These are phyloP conservation scores for Periparus ater DNA, from an alignment of 2,797 vertebrate genomes.

Conservation along the genomic window DNA sequence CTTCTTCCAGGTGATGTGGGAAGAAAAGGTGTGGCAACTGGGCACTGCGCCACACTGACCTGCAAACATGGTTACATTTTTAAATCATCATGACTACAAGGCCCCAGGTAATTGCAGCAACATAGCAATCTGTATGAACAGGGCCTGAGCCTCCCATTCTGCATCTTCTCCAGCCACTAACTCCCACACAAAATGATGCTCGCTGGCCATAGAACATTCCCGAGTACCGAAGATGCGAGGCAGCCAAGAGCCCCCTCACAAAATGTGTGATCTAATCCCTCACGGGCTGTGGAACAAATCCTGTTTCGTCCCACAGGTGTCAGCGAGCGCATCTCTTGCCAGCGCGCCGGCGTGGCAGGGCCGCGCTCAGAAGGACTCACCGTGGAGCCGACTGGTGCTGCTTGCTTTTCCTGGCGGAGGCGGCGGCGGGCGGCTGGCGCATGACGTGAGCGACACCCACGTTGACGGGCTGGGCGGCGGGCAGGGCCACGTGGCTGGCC, in stretches of 20 bases:
- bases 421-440: conserved; percentile 89
- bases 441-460: conserved; percentile 98
- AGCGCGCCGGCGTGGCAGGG: rapidly evolving
- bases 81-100: neutral
- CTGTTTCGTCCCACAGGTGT: rapidly evolving
- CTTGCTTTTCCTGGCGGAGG: conserved; percentile 90
- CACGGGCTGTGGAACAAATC: rapidly evolving
- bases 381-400: conserved; percentile 91
- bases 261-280: rapidly evolving
- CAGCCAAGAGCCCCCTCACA: neutral
- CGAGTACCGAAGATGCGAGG: neutral
- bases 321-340: rapidly evolving
- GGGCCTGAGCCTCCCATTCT: neutral
- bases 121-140: neutral
- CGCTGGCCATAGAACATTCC: neutral
- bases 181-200: neutral
- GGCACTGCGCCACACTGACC: rapidly evolving
- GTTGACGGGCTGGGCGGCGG: conserved; percentile 92
- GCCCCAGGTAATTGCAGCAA: neutral
- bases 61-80: neutral
- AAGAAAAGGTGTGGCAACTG: neutral
- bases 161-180: neutral
- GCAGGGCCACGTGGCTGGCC: conserved; percentile 91
- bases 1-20: neutral
- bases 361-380: conserved; percentile 65